Evolutionary conservation across 2,797 vertebrate species (phyloP).

Genomic region (Labroides dimidiatus): DNA sequence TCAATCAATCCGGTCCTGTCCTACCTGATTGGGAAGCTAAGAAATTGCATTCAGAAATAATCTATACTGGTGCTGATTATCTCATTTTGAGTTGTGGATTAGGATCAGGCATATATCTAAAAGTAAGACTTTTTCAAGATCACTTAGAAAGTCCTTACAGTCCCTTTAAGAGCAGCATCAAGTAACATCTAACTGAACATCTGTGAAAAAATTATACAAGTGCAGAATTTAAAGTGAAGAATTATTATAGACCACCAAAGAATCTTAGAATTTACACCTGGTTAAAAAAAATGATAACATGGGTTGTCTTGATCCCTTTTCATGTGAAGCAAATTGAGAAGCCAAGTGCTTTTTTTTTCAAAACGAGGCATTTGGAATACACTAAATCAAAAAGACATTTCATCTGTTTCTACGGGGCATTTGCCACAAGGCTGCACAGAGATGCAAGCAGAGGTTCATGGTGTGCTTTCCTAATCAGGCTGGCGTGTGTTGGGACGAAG

Average conservation of each 20-base stretch:
- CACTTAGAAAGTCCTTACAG: no score
- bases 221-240: no score
- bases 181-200: slow-evolving; percentile 8
- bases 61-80: no score
- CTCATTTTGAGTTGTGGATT: no score
- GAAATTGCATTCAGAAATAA: no score
- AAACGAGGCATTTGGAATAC: not conserved
- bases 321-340: not conserved
- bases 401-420: slow-evolving; percentile 31
- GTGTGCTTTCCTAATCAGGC: slow-evolving; percentile 73
- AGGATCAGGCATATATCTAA: no score
- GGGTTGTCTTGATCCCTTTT: not conserved
- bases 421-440: slow-evolving; percentile 49
- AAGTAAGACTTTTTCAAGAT: no score
- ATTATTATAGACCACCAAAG: not conserved
- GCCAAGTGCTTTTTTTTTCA: not conserved
- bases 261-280: not conserved
- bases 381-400: slow-evolving; percentile 1
- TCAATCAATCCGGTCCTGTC: no score
- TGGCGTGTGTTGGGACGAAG: slow-evolving; percentile 65
- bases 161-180: no score
- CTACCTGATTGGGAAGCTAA: no score
- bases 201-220: not conserved
- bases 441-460: slow-evolving; percentile 54
- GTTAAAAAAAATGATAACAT: not conserved